Evolutionary conservation across 2,888 invertebrate genomes (phyloP), one percentile per base, ranked within the genome.

Genomic region (Junonia oenone): DNA sequence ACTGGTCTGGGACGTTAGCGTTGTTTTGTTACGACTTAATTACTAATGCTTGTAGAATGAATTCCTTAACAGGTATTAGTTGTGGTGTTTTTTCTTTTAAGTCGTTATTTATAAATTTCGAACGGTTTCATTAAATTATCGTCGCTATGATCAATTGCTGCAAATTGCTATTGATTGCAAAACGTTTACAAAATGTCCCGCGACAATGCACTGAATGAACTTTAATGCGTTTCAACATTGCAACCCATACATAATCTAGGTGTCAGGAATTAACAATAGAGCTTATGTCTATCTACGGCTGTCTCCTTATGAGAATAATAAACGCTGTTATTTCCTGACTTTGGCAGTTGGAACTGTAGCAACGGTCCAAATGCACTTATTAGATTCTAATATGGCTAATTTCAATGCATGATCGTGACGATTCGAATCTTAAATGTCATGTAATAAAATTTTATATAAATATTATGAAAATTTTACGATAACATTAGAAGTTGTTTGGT

Each of bases 1-100:
- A 71, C 66, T 66, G 70, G 72, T 68, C 68, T 67, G 61, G 66
- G 59, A 58, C 55, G 19, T 11, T 38, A 22, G 6, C 8, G n/a
- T 17, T 38, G 38, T 52, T 37, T 35, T 37, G 35, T 29, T 38
- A 14, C 33, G n/a, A 19, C 26, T 55, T 63, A 54, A 58, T 47
- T 51, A 43, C 43, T 51, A 31, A 56, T n/a, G 40, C 22, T 11
- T 13, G n/a, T 37, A 15, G 15, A 37, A 11, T 40, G 17, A 40
- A 19, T n/a, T 19, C 19, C 5, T 38, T 11, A 4, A 17, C n/a
- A n/a, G n/a, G n/a, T n/a, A n/a, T n/a, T 15, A 38, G 0, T 9
- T 19, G 1, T 19, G 19, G 22, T 6, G 6, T 8, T 26, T 3
- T 43, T 22, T 26, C 13, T 26, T 43, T 1, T 26, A 22, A 6